These are phyloP conservation scores for Acrocyrtus sp. DNA, from an alignment of 2,888 invertebrate species.

Conservation along the genomic window DNA sequence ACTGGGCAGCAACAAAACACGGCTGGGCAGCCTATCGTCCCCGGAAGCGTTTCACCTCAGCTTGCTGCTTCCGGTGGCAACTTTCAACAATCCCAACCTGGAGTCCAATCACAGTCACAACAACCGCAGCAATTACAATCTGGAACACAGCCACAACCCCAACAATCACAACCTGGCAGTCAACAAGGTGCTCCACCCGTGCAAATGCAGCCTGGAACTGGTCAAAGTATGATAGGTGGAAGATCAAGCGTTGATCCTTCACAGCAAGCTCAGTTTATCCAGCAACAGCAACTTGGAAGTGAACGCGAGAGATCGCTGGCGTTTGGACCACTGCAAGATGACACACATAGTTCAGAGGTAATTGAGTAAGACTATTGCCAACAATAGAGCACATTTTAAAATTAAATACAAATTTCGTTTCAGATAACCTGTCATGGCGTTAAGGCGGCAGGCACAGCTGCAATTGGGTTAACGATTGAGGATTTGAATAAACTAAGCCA, in stretches of 20 bases:
- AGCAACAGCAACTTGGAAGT: background rate
- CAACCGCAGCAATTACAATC: background rate
- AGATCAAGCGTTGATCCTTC: background rate
- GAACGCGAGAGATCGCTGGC: slow-evolving; percentile 7
- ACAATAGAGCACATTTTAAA: background rate
- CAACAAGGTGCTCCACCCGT: background rate
- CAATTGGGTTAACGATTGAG: slow-evolving; percentile 55
- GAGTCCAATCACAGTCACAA: background rate
- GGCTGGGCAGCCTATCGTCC: too few relatives aligned
- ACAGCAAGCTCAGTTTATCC: background rate
- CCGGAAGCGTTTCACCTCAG: too few relatives aligned
- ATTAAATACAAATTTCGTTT: slow-evolving; percentile 5
- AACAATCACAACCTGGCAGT: slow-evolving; percentile 2
- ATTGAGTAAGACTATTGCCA: background rate
- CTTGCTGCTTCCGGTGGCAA: too few relatives aligned
- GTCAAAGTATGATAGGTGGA: background rate
- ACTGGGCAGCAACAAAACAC: slow-evolving; percentile 1
- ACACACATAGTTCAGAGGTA: slow-evolving; percentile 39
- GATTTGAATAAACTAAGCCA: slow-evolving; percentile 52
- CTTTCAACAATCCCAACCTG: background rate
- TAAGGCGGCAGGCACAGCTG: slow-evolving; percentile 58
- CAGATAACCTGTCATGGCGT: slow-evolving; percentile 62
- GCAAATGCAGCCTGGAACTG: slow-evolving; percentile 1
- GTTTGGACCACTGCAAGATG: slow-evolving; percentile 32
- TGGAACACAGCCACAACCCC: slow-evolving; percentile 8